These are phyloP conservation scores for Drosophila sp. DNA, from an alignment of 1,140 invertebrate genomes.

Conservation along the genomic window DNA sequence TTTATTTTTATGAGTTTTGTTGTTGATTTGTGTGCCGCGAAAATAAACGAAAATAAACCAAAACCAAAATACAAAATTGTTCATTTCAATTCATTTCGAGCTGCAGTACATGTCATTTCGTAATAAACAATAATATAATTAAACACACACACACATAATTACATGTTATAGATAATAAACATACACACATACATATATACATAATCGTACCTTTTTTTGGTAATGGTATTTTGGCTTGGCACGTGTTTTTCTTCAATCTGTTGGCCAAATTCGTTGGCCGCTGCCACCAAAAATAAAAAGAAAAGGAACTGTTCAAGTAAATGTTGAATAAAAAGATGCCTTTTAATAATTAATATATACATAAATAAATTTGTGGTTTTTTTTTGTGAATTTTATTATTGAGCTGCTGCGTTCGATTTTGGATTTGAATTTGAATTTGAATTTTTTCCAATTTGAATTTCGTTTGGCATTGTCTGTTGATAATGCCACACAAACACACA, in stretches of 20 bases:
- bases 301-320: conserved; percentile 35
- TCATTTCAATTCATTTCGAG: conserved; percentile 51
- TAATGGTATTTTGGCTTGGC: conserved; percentile 77
- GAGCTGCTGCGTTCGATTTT: conserved; percentile 82
- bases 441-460: conserved; percentile 71
- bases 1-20: conserved; percentile 58
- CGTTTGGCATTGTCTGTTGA: conserved; percentile 80
- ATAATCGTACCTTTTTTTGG: conserved; percentile 62
- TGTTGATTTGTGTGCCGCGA: conserved; percentile 57
- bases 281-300: conserved; percentile 55
- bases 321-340: conserved; percentile 18
- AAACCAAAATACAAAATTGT: conserved; percentile 40
- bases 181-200: conserved; percentile 37
- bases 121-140: conserved; percentile 20
- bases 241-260: conserved; percentile 71
- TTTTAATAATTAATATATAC: conserved; percentile 8
- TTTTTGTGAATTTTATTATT: conserved; percentile 58
- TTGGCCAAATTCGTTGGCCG: conserved; percentile 50
- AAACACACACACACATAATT: conserved; percentile 27
- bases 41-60: conserved; percentile 4
- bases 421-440: conserved; percentile 24
- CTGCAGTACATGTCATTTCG: conserved; percentile 70
- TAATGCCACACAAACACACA: conserved; percentile 54
- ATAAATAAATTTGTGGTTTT: conserved; percentile 20
- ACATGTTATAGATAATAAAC: conserved; percentile 15